Conservation (phyloP, 2,888 invertebrate genomes). For the Reticulitermes lucifugus region DNA sequence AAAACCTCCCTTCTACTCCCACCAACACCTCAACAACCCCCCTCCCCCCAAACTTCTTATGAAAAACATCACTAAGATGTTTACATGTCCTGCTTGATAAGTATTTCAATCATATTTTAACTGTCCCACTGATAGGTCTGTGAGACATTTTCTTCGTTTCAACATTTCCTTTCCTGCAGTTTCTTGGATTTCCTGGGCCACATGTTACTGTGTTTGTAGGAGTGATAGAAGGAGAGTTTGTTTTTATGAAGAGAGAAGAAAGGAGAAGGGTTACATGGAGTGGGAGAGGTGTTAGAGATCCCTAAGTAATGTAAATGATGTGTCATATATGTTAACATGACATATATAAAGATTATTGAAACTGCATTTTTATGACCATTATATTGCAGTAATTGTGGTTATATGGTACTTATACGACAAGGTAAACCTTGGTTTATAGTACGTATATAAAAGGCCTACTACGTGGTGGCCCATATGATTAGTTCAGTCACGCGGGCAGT, state of each 20-base stretch:
- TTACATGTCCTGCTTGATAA: background rate
- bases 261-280: background rate
- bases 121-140: background rate
- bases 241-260: constrained; percentile 11
- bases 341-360: constrained; percentile 63
- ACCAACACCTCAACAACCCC: background rate
- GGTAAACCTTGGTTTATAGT: constrained; percentile 35
- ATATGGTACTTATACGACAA: constrained; percentile 31
- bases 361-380: constrained; percentile 65
- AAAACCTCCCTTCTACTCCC: constrained; percentile 35
- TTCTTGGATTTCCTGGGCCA: background rate
- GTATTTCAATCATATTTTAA: background rate
- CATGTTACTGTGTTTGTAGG: background rate
- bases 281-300: background rate
- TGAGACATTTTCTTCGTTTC: background rate
- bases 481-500: background rate
- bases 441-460: constrained; percentile 30
- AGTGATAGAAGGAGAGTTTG: background rate
- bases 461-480: background rate
- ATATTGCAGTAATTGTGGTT: constrained; percentile 60
- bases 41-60: background rate
- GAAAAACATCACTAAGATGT: background rate
- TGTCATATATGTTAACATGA: constrained; percentile 42
- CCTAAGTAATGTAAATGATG: constrained; percentile 38
- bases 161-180: background rate